These are phyloP conservation scores for Notechis scutatus DNA, from an alignment of 2,113 vertebrate genomes.

Conservation along the genomic window DNA sequence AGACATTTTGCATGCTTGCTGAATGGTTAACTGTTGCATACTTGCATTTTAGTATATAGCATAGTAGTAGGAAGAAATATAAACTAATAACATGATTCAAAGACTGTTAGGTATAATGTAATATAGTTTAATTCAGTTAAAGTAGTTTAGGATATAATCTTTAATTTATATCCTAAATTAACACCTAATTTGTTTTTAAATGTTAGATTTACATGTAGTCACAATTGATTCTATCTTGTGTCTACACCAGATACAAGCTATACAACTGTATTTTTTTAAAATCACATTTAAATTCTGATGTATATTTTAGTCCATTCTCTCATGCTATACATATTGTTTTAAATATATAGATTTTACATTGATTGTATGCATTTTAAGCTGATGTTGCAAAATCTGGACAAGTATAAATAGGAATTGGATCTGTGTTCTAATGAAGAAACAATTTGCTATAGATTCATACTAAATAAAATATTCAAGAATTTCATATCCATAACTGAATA, in stretches of 20 bases:
- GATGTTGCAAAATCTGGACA: neutral
- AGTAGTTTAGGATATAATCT: neutral
- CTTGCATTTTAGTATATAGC: neutral
- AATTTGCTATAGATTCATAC: neutral
- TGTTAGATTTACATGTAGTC: neutral
- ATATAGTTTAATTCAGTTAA: neutral
- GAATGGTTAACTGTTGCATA: neutral
- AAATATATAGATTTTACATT: neutral
- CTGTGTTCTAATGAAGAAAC: neutral
- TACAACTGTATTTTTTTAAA: neutral
- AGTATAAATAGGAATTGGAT: neutral
- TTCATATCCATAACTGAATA: neutral
- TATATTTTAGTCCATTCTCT: neutral
- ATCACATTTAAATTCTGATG: neutral
- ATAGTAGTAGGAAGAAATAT: neutral
- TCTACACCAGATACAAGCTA: neutral
- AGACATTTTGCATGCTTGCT: neutral
- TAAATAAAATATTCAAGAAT: neutral
- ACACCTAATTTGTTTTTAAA: neutral
- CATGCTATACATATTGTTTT: neutral
- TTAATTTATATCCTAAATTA: neutral
- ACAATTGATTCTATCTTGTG: too few species aligned
- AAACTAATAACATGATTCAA: neutral
- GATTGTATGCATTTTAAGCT: neutral
- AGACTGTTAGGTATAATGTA: neutral